Evolutionary conservation across 2,797 vertebrate genomes (phyloP).

Genomic region (Octomys mimax): DNA sequence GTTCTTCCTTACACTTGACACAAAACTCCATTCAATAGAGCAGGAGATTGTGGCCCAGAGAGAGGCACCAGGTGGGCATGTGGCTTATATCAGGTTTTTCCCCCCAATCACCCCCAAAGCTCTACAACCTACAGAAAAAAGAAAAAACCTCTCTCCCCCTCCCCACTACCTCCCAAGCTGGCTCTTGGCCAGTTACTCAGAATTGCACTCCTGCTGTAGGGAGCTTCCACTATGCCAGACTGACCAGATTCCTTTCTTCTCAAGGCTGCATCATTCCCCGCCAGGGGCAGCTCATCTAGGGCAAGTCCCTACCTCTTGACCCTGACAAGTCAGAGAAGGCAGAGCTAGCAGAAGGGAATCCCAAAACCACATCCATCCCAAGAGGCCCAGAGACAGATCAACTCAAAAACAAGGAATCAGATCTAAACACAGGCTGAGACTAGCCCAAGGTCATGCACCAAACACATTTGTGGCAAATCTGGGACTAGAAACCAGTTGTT

Average conservation of each 20-base stretch:
- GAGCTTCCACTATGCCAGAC: background rate
- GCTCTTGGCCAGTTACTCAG: background rate
- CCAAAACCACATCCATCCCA: constrained; percentile 21
- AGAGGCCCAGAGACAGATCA: constrained; percentile 6
- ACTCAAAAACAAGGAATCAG: constrained; percentile 33
- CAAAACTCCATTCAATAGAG: background rate
- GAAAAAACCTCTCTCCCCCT: background rate
- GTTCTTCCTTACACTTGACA: background rate
- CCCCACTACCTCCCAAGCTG: background rate
- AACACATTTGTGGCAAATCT: background rate
- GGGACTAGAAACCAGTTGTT: background rate
- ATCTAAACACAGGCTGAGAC: constrained; percentile 59
- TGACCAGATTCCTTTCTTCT: constrained; percentile 42
- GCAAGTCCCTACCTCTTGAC: background rate
- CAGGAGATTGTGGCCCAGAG: background rate
- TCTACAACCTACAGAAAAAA: background rate
- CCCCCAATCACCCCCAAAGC: background rate
- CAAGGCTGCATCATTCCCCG: background rate
- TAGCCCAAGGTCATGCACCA: constrained; percentile 80
- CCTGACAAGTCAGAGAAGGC: constrained; percentile 41
- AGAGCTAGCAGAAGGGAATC: constrained; percentile 27
- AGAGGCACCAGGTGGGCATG: background rate
- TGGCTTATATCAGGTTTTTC: background rate
- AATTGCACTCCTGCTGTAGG: background rate
- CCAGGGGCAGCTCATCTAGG: background rate